Conservation (phyloP, 2,888 invertebrate species). For the Conops quadrifasciatus region DNA sequence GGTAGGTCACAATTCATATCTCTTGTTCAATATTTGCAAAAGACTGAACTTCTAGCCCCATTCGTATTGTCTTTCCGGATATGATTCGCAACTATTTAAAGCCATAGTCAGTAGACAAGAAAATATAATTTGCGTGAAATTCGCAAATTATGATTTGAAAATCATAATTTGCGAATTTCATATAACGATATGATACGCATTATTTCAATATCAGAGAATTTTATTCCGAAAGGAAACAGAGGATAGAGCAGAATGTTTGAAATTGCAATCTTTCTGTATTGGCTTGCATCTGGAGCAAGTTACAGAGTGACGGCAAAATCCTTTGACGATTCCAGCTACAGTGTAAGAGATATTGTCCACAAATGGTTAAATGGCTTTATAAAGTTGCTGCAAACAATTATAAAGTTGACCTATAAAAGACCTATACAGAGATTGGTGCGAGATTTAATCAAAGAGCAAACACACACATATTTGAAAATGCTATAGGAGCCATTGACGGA, state of each 20-base stretch:
- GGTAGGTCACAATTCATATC: too few species aligned
- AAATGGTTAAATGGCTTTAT: constrained; percentile 17
- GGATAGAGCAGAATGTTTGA: not conserved
- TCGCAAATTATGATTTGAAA: not conserved
- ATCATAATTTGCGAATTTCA: not conserved
- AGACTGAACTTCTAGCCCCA: too few species aligned
- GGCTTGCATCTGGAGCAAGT: constrained; percentile 25
- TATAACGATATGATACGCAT: constrained; percentile 15
- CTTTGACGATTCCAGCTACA: not conserved
- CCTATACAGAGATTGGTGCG: not conserved
- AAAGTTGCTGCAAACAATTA: not conserved
- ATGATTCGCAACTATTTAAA: not conserved
- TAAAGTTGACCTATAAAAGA: too few species aligned
- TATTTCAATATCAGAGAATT: constrained; percentile 14
- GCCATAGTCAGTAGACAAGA: not conserved
- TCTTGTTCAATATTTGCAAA: too few species aligned
- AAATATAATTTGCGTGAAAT: not conserved
- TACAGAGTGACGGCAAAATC: not conserved
- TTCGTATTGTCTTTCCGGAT: too few species aligned
- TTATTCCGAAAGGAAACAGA: not conserved
- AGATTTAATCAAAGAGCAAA: constrained; percentile 13
- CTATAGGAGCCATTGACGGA: constrained; percentile 15
- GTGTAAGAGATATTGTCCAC: constrained; percentile 15
- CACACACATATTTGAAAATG: not conserved
- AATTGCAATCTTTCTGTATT: constrained; percentile 11